These are phyloP conservation scores for Lanius collurio DNA, from an alignment of 2,113 vertebrate species.

Conservation along the genomic window DNA sequence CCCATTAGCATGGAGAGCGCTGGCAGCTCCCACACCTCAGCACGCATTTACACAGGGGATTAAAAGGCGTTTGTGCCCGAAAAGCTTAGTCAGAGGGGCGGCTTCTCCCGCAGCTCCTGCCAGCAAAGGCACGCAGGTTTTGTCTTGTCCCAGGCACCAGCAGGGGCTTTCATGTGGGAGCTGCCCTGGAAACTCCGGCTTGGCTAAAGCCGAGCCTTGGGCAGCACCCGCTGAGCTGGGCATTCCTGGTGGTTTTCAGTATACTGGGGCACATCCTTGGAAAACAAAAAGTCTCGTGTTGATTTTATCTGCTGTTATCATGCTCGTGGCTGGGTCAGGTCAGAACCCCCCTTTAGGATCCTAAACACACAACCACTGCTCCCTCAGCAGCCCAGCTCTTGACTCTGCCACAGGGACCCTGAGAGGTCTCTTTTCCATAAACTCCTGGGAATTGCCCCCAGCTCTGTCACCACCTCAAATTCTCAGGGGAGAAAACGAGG, in stretches of 20 bases:
- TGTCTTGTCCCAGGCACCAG: not conserved
- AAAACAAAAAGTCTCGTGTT: too few species aligned
- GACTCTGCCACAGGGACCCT: fast-evolving
- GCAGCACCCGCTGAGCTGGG: not conserved
- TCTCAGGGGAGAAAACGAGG: not conserved
- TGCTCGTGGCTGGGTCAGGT: too few species aligned
- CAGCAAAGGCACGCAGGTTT: not conserved
- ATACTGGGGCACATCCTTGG: too few species aligned
- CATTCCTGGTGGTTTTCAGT: too few species aligned
- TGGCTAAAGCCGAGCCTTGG: fast-evolving
- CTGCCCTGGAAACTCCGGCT: not conserved
- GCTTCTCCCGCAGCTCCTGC: not conserved
- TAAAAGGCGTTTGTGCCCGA: not conserved
- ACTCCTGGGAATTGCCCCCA: not conserved
- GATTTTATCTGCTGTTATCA: too few species aligned
- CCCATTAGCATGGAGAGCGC: not conserved
- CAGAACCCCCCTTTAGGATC: not conserved
- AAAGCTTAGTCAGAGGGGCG: conserved; percentile 14
- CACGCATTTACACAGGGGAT: not conserved
- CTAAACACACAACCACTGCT: not conserved
- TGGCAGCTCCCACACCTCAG: not conserved
- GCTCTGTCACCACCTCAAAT: not conserved
- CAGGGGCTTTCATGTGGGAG: not conserved
- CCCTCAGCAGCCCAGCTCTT: not conserved
- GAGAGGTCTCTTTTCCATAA: not conserved